These are phyloP conservation scores for Tinea trinotella DNA, from an alignment of 2,888 invertebrate genomes.

Conservation along the genomic window DNA sequence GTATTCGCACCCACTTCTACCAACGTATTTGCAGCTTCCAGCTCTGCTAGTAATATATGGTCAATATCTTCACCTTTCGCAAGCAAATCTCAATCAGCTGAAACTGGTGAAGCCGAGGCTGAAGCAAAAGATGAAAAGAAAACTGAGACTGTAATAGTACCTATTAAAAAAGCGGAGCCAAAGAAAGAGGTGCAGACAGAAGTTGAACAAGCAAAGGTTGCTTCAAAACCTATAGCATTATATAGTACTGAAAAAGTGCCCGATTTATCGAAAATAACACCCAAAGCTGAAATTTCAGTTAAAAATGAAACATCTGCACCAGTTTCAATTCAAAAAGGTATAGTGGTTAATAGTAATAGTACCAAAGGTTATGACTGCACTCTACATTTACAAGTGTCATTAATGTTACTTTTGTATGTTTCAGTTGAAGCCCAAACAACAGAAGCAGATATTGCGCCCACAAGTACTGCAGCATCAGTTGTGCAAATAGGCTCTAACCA, in stretches of 20 bases:
- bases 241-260: constrained; percentile 32
- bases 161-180: constrained; percentile 1
- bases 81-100: constrained; percentile 38
- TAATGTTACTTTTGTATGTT: no score
- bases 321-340: no score
- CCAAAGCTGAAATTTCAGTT: constrained; percentile 29
- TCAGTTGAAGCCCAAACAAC: no score
- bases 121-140: background rate
- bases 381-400: no score
- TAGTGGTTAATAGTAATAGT: no score
- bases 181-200: no score
- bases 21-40: background rate
- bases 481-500: constrained; percentile 32
- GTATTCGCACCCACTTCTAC: background rate
- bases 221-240: constrained; percentile 33
- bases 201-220: no score
- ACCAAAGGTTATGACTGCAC: no score
- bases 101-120: constrained; percentile 48
- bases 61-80: background rate
- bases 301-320: constrained; percentile 29
- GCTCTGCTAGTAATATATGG: background rate
- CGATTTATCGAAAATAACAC: constrained; percentile 20
- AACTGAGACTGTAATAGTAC: background rate
- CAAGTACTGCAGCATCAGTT: constrained; percentile 27
- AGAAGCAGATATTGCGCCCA: constrained; percentile 21